A percentile compares a stretch with the other conserved stretches of the same genome.
phyloP scores from a whole-genome alignment of 2,888 invertebrate species.

The Portevinia maculata region DNA sequence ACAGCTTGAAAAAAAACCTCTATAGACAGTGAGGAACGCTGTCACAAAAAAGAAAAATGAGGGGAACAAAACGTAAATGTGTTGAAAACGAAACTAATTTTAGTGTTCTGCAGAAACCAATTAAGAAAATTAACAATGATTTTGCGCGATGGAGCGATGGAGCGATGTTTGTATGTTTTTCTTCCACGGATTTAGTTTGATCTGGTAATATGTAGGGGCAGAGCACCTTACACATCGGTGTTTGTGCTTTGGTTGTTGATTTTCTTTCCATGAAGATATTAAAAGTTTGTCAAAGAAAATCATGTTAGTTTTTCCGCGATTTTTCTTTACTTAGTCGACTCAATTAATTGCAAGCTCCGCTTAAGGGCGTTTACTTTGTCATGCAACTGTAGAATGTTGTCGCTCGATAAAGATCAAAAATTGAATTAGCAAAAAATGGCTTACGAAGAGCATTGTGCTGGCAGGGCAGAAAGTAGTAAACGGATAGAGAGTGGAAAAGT shows the following conservation, averaged over 20 bases:
- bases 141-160: constrained; percentile 41
- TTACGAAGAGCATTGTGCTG: neutral
- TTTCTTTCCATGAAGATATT: constrained; percentile 13
- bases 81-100: constrained; percentile 69
- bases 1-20: constrained; percentile 6
- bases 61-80: constrained; percentile 1
- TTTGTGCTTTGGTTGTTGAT: neutral
- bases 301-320: constrained; percentile 52
- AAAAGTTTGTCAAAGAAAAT: constrained; percentile 59
- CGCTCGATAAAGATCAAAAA: constrained; percentile 52
- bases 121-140: constrained; percentile 65
- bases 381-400: constrained; percentile 29
- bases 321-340: constrained; percentile 12
- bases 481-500: neutral
- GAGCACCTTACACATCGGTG: neutral
- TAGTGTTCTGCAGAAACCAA: constrained; percentile 56
- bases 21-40: constrained; percentile 13
- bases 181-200: constrained; percentile 4
- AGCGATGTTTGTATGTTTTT: neutral
- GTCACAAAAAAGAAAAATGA: neutral
- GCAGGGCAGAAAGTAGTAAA: neutral
- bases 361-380: constrained; percentile 66
- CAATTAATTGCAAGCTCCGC: constrained; percentile 55
- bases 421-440: constrained; percentile 49
- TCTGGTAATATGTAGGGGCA: neutral